Base-by-base conservation (phyloP, 92 coral and sea anemone genomes). In the Isaurus tuberculatus region DNA sequence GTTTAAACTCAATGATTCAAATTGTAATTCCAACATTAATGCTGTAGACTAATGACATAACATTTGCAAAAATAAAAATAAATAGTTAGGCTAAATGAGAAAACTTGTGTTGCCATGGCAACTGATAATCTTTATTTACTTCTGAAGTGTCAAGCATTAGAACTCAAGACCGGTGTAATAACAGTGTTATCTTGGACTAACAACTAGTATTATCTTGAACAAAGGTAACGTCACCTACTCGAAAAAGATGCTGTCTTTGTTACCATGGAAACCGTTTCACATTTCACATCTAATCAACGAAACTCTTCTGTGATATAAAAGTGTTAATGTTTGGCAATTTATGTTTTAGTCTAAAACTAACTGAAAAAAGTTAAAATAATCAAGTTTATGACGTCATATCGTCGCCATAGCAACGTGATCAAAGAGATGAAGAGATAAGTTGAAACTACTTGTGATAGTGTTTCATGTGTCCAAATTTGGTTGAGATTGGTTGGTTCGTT, bases 401-500 rank as follows among this genome's bases (percentile, higher is more conserved):
- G 44, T 67, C 17, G 72, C 44, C 72, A 32, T 67, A 67, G 72
- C 72, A 67, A 33, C 72, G 9, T 20, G 1, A 32, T 16, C 2
- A 32, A 67, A 13, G 7, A 67, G 44, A 67, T 67, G 8, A 19
- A 67, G 44, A 31, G 2, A 26, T 64, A 1, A 64, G 3, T 10
- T 6, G 19, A 67, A 67, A 67, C 44, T 15, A 67, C 26, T 30
- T 8, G 25, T 65, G 70, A 30, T 29, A 27, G 40, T 65, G 30
- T 65, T n/a, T 29, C 70, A 65, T n/a, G 30, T 67, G 72, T 67
- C 72, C 72, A 67, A 67, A 67, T 67, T 67, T 67, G 44, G 72
- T 67, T 67, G 46, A 67, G 72, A 32, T 67, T 30, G 43, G 72
- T 67, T 67, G 72, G 72, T 67, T 60, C 15, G 9, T 60, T 60